These are phyloP conservation scores for Strix uralensis DNA, from an alignment of 2,113 vertebrate species.

Conservation along the genomic window DNA sequence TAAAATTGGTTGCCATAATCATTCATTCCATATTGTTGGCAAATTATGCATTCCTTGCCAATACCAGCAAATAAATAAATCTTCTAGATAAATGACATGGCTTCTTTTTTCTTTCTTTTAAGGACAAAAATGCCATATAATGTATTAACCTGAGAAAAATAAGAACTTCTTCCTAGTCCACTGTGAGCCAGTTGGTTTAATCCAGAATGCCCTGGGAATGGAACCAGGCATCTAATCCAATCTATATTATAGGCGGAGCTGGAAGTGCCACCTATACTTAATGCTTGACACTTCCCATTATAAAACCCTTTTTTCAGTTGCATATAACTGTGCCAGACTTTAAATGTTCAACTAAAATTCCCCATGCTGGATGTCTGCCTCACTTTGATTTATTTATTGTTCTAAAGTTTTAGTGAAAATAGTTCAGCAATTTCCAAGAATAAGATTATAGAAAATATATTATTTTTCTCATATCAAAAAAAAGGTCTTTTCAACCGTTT, in stretches of 20 bases:
- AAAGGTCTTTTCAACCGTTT: background rate
- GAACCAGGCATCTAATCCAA: slow-evolving; percentile 22
- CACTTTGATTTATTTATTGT: slow-evolving; percentile 50
- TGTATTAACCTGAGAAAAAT: background rate
- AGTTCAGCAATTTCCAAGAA: slow-evolving; percentile 38
- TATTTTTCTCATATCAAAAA: background rate
- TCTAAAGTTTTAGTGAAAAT: slow-evolving; percentile 52
- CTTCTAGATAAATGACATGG: slow-evolving; percentile 7
- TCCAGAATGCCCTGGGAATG: background rate
- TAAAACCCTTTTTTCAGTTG: slow-evolving; percentile 27
- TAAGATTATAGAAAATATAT: background rate
- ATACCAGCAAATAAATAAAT: slow-evolving; percentile 38
- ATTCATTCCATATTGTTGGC: slow-evolving; percentile 37
- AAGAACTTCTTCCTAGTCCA: background rate
- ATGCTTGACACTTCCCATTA: slow-evolving; percentile 54
- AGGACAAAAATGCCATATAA: background rate
- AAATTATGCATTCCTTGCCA: slow-evolving; percentile 1
- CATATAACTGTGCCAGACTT: slow-evolving; percentile 30
- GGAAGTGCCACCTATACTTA: slow-evolving; percentile 56
- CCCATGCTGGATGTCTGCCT: slow-evolving; percentile 25
- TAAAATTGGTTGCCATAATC: slow-evolving; percentile 35
- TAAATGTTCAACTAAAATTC: slow-evolving; percentile 15
- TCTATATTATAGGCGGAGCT: slow-evolving; percentile 18
- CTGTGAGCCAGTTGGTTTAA: background rate
- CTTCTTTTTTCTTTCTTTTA: background rate